Conservation (phyloP, 2,888 invertebrate genomes). For the Drosophila fungiperda region DNA sequence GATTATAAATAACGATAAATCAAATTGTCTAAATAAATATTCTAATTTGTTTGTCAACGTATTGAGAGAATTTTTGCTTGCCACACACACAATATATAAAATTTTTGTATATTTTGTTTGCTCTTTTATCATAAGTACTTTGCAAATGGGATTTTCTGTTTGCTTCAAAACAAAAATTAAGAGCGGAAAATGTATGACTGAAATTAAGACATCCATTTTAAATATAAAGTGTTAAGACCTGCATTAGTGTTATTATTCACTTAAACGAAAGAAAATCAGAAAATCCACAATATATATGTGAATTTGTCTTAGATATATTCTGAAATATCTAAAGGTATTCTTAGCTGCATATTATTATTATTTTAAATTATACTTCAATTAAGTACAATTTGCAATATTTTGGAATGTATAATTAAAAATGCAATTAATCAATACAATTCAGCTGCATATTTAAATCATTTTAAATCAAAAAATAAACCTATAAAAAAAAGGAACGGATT, state of each 20-base stretch:
- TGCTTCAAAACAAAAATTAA: not conserved
- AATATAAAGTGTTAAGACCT: not conserved
- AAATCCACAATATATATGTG: not conserved
- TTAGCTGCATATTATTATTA: not conserved
- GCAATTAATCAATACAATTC: not conserved
- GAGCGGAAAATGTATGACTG: not conserved
- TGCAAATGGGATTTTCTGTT: slow-evolving; percentile 28
- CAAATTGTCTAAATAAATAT: slow-evolving; percentile 47
- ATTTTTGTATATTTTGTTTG: slow-evolving; percentile 56
- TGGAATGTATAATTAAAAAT: not conserved
- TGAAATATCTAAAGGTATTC: not conserved
- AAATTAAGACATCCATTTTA: not conserved
- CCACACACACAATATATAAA: slow-evolving; percentile 35
- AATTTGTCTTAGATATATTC: not conserved
- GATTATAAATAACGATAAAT: slow-evolving; percentile 30
- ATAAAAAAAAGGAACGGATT: not conserved
- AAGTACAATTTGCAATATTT: too few species aligned
- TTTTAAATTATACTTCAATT: not conserved
- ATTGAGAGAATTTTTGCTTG: slow-evolving; percentile 58
- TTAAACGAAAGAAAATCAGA: not conserved
- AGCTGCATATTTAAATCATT: not conserved
- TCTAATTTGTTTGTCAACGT: slow-evolving; percentile 72
- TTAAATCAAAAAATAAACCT: not conserved
- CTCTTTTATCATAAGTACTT: slow-evolving; percentile 12
- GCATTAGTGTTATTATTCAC: not conserved